Evolutionary conservation across 2,113 vertebrate species (phyloP), one percentile per base, ranked within the genome.

Genomic region (Girardinichthys multiradiatus): DNA sequence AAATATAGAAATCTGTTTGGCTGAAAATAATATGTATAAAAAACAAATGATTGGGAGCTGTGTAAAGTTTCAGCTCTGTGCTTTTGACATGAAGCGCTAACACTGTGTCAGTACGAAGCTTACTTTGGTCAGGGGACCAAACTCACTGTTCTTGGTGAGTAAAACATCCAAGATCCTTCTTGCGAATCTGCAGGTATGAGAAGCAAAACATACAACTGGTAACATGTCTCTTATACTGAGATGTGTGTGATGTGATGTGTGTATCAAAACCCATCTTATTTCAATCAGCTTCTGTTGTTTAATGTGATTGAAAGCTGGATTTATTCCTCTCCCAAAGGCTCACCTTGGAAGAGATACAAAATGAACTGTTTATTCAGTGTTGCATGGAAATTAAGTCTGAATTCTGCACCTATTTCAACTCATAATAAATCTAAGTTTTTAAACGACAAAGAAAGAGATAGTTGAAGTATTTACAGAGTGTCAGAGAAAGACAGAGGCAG

Each of bases 91-190:
- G 27, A 70, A 76, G 76, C 63, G 17, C 33, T 0, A 68, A 17
- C 59, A 21, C 81, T 81, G 86, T 86, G 87, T 21, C 73, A 72
- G 68, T 60, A 72, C 7, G 74, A 84, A 80, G 83, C 85, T 37
- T 72, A 82, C 48, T 87, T 88, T 45, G 82, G 83, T 30, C 63
- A 42, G 5, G 79, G 88, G 62, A 86, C 84, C 6, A 88, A 86
- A 79, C 78, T 85, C n/a, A 87, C 86, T 17, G 86, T 89, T 84
- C 86, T 94, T 1, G 91, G 93, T 93, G 68, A 94, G 92, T 94
- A 30, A 70, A 64, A 29, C 21, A 0, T 0, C 21, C 17, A 6
- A n/a, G 0, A 0, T n/a, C 10, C 1, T 68, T 1, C 66, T 3
- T 33, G 6, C 6, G 31, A 0, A 12, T 48, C 42, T 21, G 11